These are phyloP conservation scores for Solenodon paradoxus DNA, from an alignment of 2,113 vertebrate species.

Conservation along the genomic window DNA sequence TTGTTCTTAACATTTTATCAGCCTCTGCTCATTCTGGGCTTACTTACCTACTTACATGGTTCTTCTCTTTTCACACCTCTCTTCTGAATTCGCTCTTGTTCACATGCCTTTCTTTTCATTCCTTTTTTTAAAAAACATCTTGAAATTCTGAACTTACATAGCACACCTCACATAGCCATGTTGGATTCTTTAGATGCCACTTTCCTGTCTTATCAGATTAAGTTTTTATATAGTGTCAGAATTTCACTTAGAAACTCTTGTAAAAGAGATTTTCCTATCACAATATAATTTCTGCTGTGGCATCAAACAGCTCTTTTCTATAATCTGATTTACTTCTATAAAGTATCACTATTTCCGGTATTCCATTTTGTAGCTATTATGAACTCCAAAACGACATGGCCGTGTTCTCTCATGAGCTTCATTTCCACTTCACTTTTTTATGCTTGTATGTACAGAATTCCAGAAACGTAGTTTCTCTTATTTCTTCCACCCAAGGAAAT, in stretches of 20 bases:
- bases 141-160: conserved; percentile 8
- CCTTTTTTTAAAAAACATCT: neutral
- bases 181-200: conserved; percentile 13
- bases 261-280: neutral
- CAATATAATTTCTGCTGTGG: neutral
- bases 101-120: neutral
- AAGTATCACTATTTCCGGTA: neutral
- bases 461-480: neutral
- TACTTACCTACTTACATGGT: neutral
- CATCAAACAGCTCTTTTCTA: neutral
- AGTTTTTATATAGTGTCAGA: neutral
- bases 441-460: neutral
- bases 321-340: neutral
- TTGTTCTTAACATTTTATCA: conserved; percentile 72
- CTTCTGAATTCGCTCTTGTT: conserved; percentile 15
- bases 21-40: conserved; percentile 71
- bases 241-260: conserved; percentile 36
- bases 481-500: conserved; percentile 2
- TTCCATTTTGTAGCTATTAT: neutral
- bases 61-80: conserved; percentile 47
- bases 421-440: neutral
- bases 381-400: neutral
- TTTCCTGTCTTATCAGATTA: neutral
- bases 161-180: neutral
- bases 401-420: neutral